Base-by-base conservation (phyloP, 2,797 vertebrate species). In the Enteromius viviparus region DNA sequence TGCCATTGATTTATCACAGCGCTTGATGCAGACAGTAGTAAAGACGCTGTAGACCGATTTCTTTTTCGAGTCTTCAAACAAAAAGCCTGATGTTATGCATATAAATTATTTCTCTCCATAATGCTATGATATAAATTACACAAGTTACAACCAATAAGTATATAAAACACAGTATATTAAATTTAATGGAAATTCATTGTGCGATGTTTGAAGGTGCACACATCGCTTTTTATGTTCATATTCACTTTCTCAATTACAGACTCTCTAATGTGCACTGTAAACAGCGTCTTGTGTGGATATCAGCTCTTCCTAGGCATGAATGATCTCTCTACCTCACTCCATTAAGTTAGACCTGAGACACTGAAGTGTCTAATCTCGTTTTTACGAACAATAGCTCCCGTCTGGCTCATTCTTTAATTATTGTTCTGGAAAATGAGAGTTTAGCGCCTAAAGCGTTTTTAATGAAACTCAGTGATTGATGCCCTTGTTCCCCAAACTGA, bases 111-210 rank as follows among this genome's bases (percentile, higher is more conserved):
- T 89, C 93, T 93, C 21, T 70, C 40, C 4, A 93, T 96, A 95
- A 95, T 96, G 96, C 93, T 90, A 91, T 87, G 91, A 91, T 92
- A 95, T 96, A 97, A 97, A 97, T 98, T 96, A 96, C 93, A 89
- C 94, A 95, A 94, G 95, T 94, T 94, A 97, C 96, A 96, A 96
- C 95, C 96, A 97, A 98, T 98, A 98, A 98, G 97, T 98, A 96
- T 97, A 96, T 99, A 97, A 99, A 97, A 95, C 94, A 93, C 92
- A 97, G 96, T 98, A 95, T 98, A 98, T 99, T 97, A 99, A 98
- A 96, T 96, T 95, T 97, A 95, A 97, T 97, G 94, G 96, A 97
- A 97, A 97, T 97, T 92, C 95, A 96, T 92, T 91, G 93, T 91
- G 91, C 87, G 91, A 93, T 95, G 96, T 95, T 96, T 95, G 93